Evolutionary conservation across 2,888 invertebrate genomes (phyloP).

Genomic region (Brenthis daphne): DNA sequence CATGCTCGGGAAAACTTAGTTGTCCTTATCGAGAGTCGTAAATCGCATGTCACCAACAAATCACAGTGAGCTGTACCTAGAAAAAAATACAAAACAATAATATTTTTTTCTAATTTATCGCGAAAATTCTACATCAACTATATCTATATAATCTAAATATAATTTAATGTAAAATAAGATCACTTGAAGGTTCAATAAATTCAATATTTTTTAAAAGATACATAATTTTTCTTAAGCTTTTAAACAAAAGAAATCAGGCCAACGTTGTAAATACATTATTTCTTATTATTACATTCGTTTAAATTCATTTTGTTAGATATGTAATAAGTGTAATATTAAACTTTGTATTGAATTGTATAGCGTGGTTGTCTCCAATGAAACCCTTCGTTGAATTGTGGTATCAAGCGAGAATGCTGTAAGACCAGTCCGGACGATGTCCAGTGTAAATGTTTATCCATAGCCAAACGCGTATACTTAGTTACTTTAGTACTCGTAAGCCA

Average conservation of each 20-base stretch:
- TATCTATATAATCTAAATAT: background rate
- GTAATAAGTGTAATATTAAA: too few relatives aligned
- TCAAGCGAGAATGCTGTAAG: conserved; percentile 66
- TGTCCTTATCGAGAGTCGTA: conserved; percentile 42
- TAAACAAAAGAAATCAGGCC: too few relatives aligned
- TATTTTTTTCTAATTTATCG: background rate
- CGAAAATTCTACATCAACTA: background rate
- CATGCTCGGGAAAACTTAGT: conserved; percentile 53
- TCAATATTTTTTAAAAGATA: too few relatives aligned
- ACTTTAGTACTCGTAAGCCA: conserved; percentile 11
- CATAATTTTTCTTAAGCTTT: too few relatives aligned
- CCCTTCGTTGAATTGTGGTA: conserved; percentile 43
- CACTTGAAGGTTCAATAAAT: too few relatives aligned
- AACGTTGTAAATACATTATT: too few relatives aligned
- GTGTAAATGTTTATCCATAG: conserved; percentile 54
- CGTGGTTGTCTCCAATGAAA: conserved; percentile 10
- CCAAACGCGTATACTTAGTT: conserved; percentile 16
- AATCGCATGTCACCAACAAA: background rate
- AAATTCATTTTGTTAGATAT: too few relatives aligned
- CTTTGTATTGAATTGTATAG: background rate
- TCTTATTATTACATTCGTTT: too few relatives aligned
- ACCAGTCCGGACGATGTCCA: conserved; percentile 61
- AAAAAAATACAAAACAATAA: too few relatives aligned
- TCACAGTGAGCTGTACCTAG: too few relatives aligned
- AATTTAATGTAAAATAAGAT: conserved; percentile 3